Evolutionary conservation across 2,888 invertebrate species (phyloP).

Genomic region (Rhamnusium bicolor): DNA sequence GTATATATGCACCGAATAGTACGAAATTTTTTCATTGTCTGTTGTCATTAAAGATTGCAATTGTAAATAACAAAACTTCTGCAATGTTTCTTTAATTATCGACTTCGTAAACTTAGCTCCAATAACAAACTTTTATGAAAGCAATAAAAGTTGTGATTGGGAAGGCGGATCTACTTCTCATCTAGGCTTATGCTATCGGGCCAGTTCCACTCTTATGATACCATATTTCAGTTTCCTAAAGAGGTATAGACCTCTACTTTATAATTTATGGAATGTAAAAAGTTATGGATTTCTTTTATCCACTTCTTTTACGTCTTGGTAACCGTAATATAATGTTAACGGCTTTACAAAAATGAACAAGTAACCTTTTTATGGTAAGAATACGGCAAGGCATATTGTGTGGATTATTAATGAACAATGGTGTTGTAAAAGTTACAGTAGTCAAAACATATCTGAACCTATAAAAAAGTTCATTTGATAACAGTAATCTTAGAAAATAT

Average conservation of each 20-base stretch:
- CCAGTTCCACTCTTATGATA: conserved; percentile 9
- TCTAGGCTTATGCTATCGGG: conserved; percentile 2
- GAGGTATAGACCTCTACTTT: conserved; percentile 2
- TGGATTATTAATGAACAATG: not conserved
- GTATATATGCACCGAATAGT: too few relatives aligned
- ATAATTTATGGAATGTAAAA: conserved; percentile 29
- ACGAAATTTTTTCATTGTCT: too few relatives aligned
- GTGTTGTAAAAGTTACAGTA: not conserved
- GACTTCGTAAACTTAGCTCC: not conserved
- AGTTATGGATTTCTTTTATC: conserved; percentile 21
- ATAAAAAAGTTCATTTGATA: not conserved
- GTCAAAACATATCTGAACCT: not conserved
- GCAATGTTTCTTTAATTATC: conserved; percentile 8
- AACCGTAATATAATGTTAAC: conserved; percentile 6
- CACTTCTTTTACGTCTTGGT: not conserved
- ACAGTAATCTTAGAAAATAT: too few relatives aligned
- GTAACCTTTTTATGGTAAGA: not conserved
- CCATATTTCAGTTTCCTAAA: conserved; percentile 20
- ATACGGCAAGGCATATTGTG: not conserved
- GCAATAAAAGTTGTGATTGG: conserved; percentile 28
- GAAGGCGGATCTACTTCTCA: not conserved
- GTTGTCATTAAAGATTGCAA: not conserved
- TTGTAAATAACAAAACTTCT: not conserved
- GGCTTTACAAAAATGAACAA: not conserved
- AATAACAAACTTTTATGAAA: conserved; percentile 18